Conservation (phyloP, 2,113 vertebrate species). For the Daboia siamensis region DNA sequence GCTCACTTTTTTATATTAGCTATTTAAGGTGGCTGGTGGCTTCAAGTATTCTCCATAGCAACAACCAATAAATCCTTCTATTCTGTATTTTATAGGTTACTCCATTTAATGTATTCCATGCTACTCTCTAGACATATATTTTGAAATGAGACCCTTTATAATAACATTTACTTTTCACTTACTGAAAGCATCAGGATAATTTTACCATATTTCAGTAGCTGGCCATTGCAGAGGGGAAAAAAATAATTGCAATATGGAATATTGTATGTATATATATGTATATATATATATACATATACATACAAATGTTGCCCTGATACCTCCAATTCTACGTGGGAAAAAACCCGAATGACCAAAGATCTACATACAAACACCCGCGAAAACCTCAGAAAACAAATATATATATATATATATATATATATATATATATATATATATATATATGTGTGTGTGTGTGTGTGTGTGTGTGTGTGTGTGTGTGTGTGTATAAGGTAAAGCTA, state of each 20-base stretch:
- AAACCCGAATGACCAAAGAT: too few species aligned
- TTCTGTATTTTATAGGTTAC: not conserved
- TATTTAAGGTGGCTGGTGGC: not conserved
- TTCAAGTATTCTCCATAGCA: constrained; percentile 14
- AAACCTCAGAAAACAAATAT: too few species aligned
- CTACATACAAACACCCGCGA: too few species aligned
- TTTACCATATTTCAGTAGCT: not conserved
- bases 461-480: too few species aligned
- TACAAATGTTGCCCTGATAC: too few species aligned
- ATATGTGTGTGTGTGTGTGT: too few species aligned
- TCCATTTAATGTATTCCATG: constrained; percentile 1
- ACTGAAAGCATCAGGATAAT: not conserved
- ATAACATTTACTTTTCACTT: constrained; percentile 18
- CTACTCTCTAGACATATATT: not conserved
- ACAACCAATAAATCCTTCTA: not conserved
- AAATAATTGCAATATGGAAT: not conserved
- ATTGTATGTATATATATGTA: too few species aligned
- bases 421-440: too few species aligned
- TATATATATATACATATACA: too few species aligned
- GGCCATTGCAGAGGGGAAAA: not conserved
- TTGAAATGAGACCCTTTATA: not conserved
- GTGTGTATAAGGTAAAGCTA: too few species aligned
- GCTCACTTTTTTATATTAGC: not conserved
- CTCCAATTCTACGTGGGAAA: too few species aligned
- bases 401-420: too few species aligned